Conservation (phyloP, 2,888 invertebrate genomes). For the Nysson spinosus region DNA sequence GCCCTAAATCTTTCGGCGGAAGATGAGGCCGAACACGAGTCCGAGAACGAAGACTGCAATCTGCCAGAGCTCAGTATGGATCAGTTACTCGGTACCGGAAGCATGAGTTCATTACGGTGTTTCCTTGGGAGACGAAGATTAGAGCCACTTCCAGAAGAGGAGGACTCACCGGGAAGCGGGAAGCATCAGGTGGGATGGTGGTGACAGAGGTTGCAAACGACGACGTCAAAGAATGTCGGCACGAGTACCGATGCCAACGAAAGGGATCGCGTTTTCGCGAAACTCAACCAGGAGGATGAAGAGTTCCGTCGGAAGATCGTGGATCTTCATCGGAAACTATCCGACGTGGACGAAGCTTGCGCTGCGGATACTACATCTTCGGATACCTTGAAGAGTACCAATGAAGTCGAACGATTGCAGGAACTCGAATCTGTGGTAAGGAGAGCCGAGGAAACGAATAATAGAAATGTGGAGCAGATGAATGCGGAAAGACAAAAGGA, state of each 20-base stretch:
- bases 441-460: constrained; percentile 61
- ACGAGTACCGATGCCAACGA: constrained; percentile 46
- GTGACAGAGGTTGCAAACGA: constrained; percentile 75
- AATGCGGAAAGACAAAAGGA: constrained; percentile 38
- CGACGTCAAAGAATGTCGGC: constrained; percentile 60
- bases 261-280: constrained; percentile 68
- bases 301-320: constrained; percentile 74
- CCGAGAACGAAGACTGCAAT: constrained; percentile 66
- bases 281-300: constrained; percentile 71
- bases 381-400: constrained; percentile 14
- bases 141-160: constrained; percentile 91
- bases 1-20: constrained; percentile 69
- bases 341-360: constrained; percentile 59
- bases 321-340: constrained; percentile 71
- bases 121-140: constrained; percentile 83
- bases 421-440: constrained; percentile 58
- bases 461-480: constrained; percentile 49
- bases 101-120: constrained; percentile 69
- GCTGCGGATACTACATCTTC: constrained; percentile 9
- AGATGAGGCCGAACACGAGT: constrained; percentile 85
- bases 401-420: constrained; percentile 48
- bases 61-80: constrained; percentile 74
- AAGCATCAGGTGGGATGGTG: constrained; percentile 75
- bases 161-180: constrained; percentile 80
- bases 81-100: constrained; percentile 67